These are phyloP conservation scores for Poeciliopsis presidionis DNA, from an alignment of 2,797 vertebrate species.

Conservation along the genomic window DNA sequence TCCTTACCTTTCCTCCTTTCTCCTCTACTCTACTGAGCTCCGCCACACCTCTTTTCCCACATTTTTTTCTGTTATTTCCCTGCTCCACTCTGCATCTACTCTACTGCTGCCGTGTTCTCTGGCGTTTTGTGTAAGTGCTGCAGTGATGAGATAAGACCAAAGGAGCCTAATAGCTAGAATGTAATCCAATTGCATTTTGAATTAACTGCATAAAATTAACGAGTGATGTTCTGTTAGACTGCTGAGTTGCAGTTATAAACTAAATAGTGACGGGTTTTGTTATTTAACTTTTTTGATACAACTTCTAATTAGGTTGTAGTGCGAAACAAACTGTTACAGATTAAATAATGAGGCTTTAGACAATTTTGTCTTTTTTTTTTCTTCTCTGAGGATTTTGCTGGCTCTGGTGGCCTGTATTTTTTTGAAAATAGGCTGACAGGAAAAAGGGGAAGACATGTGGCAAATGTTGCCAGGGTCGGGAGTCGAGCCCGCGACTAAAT, in stretches of 20 bases:
- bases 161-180: slow-evolving; percentile 48
- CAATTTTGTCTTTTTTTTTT: background rate
- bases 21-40: slow-evolving; percentile 1
- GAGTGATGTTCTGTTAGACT: slow-evolving; percentile 29
- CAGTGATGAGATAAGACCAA: slow-evolving; percentile 64
- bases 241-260: slow-evolving; percentile 15
- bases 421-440: too few relatives aligned
- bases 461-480: too few relatives aligned
- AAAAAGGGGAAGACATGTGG: too few relatives aligned
- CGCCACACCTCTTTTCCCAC: slow-evolving; percentile 34
- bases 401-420: too few relatives aligned
- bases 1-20: slow-evolving; percentile 31
- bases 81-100: slow-evolving; percentile 28
- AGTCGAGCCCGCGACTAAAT: too few relatives aligned
- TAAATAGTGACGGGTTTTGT: background rate
- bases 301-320: background rate
- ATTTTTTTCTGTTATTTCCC: slow-evolving; percentile 44
- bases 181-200: slow-evolving; percentile 53
- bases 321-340: slow-evolving; percentile 4
- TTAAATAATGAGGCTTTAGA: background rate
- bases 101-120: slow-evolving; percentile 38
- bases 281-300: slow-evolving; percentile 2
- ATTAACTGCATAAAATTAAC: slow-evolving; percentile 30
- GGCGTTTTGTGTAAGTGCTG: slow-evolving; percentile 55
- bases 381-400: too few relatives aligned